Base-by-base conservation (phyloP, 1,140 invertebrate species). In the Sminthurides bifidus region DNA sequence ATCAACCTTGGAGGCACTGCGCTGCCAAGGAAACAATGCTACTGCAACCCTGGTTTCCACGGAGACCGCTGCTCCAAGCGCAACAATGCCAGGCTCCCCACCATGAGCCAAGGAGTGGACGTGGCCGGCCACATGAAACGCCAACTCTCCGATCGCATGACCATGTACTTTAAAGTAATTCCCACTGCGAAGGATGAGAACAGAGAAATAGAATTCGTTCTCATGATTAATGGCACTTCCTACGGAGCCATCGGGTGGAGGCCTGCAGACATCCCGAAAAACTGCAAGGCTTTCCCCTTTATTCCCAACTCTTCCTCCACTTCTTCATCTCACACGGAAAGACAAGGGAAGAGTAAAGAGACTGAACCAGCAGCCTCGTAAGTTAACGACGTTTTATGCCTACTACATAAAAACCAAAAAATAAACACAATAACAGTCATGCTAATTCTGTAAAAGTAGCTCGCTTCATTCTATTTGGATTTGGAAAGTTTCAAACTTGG, bases 181-280 rank as follows among this genome's bases (percentile, higher is more conserved):
- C 59, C 59, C 6, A 56, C 59, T 0, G 45, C 52, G 2, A 53
- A 61, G 43, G 80, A 82, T 69, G 82, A 87, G 26, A 76, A 80
- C 14, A 78, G 79, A 26, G 89, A 93, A 72, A 73, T 94, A 5
- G 90, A 94, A 71, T 75, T 91, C 17, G 78, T 91, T 1, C 77
- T 91, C 64, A 77, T 85, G 23, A 85, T 84, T 4, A 89, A 91
- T 64, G 79, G 85, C 1, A 85, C 82, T 1, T 85, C 84, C 14
- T 94, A 90, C 75, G 81, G 83, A n/a, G 89, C 81, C 58, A 38
- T 91, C 10, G 87, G 87, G 10, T 90, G 86, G 86, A 72, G 58
- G 31, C 61, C 54, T n/a, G 14, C 49, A 17, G 19, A 21, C 6
- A 41, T 58, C 6, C 38, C 55, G 24, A 62, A 58, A 49, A 48